Conservation (phyloP, 2,888 invertebrate species). For the Phortica magna region DNA sequence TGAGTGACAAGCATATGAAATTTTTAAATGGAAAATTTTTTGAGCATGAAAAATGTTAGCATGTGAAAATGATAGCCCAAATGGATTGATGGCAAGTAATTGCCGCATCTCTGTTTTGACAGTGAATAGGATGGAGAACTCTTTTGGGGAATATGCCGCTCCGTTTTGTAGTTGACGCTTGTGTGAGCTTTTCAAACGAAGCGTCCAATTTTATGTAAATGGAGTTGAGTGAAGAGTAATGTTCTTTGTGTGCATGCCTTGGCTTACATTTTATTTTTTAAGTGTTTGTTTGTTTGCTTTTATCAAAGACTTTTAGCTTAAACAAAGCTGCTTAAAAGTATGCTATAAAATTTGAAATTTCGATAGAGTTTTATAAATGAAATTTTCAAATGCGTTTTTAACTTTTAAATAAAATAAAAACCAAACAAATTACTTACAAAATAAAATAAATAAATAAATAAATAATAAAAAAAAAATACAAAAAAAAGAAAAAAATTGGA, state of each 20-base stretch:
- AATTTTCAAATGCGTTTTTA: too few species aligned
- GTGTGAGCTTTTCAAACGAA: too few species aligned
- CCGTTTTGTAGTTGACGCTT: too few species aligned
- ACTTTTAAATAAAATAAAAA: too few species aligned
- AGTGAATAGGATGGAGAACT: background rate
- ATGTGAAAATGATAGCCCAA: constrained; percentile 5
- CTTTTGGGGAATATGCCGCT: background rate
- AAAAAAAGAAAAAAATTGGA: background rate
- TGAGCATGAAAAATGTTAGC: background rate
- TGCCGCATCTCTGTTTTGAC: background rate
- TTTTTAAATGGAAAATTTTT: constrained; percentile 15
- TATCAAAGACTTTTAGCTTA: background rate
- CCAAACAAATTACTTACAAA: background rate
- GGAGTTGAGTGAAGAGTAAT: too few species aligned
- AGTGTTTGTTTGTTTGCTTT: background rate
- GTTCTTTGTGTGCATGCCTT: too few species aligned
- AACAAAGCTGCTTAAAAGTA: background rate
- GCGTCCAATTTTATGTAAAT: too few species aligned
- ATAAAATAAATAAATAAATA: background rate
- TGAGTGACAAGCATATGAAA: constrained; percentile 19
- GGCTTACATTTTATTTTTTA: background rate
- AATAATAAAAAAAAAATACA: background rate
- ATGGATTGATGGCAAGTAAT: constrained; percentile 28
- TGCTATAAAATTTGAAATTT: background rate
- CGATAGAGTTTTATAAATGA: background rate